Conservation (phyloP, 2,113 vertebrate genomes). For the Balaenoptera acutorostrata region DNA sequence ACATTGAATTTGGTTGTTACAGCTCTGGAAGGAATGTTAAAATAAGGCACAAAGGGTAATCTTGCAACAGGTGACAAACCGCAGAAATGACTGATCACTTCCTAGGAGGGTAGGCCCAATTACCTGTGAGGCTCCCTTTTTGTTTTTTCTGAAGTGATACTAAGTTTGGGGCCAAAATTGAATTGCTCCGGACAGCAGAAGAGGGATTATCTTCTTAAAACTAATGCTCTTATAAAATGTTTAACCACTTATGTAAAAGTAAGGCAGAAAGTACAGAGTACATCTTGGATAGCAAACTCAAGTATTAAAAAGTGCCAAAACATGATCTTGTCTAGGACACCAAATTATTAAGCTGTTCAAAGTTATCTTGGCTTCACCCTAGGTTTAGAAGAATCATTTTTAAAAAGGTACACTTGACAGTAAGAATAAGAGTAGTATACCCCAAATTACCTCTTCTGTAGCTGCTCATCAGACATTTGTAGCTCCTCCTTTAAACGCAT, state of each 20-base stretch:
- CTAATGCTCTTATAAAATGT: not conserved
- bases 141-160: not conserved
- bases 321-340: not conserved
- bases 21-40: not conserved
- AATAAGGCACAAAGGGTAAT: not conserved
- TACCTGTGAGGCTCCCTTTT: not conserved
- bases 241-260: not conserved
- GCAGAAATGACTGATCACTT: not conserved
- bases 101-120: not conserved
- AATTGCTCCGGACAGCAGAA: not conserved
- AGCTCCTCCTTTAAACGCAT: constrained; percentile 87
- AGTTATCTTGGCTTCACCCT: not conserved
- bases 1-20: not conserved
- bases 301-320: not conserved
- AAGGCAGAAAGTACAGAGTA: not conserved
- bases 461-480: constrained; percentile 86
- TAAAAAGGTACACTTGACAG: not conserved
- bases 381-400: not conserved
- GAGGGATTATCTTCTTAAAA: not conserved
- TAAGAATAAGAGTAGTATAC: fast-evolving
- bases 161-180: not conserved
- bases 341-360: not conserved
- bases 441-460: constrained; percentile 87
- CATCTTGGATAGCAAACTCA: not conserved
- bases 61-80: not conserved